Evolutionary conservation across 2,888 invertebrate genomes (phyloP).

Genomic region (Archips xylosteana): DNA sequence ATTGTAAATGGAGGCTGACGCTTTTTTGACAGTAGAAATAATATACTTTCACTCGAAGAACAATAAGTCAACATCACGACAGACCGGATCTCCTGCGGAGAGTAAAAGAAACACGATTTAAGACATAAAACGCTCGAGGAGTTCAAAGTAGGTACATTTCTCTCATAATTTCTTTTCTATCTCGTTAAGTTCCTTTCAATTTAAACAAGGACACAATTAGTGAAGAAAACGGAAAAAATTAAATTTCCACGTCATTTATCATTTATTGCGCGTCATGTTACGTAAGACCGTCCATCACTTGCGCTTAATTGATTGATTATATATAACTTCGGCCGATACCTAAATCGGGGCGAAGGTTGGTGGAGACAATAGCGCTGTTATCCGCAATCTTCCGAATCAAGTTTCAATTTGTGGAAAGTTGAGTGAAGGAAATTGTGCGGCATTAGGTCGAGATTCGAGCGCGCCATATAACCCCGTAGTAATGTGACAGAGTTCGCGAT

Average conservation of each 20-base stretch:
- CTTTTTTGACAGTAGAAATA: not conserved
- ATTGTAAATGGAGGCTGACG: too few relatives aligned
- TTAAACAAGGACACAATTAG: conserved; percentile 28
- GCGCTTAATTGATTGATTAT: conserved; percentile 36
- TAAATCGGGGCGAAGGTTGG: conserved; percentile 11
- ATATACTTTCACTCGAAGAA: not conserved
- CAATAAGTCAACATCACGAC: conserved; percentile 45
- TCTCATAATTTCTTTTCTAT: conserved; percentile 53
- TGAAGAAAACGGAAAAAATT: conserved; percentile 11
- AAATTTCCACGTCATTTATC: conserved; percentile 30
- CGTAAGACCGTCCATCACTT: conserved; percentile 27
- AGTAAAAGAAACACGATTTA: conserved; percentile 64
- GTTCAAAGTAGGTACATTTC: conserved; percentile 62
- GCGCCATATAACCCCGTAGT: conserved; percentile 66
- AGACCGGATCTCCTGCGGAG: conserved; percentile 71
- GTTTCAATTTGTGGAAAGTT: conserved; percentile 68
- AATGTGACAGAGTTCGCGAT: conserved; percentile 71
- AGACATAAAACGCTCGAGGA: conserved; percentile 59
- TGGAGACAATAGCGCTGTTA: conserved; percentile 51
- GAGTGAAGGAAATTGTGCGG: conserved; percentile 42
- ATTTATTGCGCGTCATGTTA: conserved; percentile 26
- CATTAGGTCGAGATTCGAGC: conserved; percentile 53
- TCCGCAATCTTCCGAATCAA: conserved; percentile 53
- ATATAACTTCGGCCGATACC: conserved; percentile 15
- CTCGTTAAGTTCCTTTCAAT: conserved; percentile 42